These are phyloP conservation scores for Ridgeia piscesae DNA, from an alignment of 1,140 invertebrate species.

Conservation along the genomic window DNA sequence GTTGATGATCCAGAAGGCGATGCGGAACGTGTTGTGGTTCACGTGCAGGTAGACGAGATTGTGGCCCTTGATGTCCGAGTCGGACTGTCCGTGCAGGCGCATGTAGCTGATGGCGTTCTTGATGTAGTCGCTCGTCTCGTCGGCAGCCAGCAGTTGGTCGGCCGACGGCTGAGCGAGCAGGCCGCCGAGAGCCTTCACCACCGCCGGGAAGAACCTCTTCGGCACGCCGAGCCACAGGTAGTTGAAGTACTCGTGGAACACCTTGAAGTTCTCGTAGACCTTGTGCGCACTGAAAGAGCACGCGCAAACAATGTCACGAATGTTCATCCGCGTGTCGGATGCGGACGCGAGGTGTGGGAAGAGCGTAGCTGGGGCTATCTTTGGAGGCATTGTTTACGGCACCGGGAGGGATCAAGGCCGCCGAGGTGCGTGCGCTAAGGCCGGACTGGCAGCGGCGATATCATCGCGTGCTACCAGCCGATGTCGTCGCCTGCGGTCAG, in stretches of 20 bases:
- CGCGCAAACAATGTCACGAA: slow-evolving; percentile 38
- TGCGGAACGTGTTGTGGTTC: slow-evolving; percentile 57
- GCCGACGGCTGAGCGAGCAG: slow-evolving; percentile 47
- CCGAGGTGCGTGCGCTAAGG: neutral
- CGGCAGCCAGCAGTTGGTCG: slow-evolving; percentile 43
- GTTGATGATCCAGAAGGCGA: slow-evolving; percentile 52
- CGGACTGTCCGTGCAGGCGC: slow-evolving; percentile 44
- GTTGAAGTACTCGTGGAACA: slow-evolving; percentile 58
- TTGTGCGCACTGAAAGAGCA: neutral
- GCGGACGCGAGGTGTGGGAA: slow-evolving; percentile 23
- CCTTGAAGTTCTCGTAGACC: slow-evolving; percentile 42
- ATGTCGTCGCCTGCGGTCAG: no score
- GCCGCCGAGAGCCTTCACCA: slow-evolving; percentile 43
- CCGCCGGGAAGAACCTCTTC: slow-evolving; percentile 49
- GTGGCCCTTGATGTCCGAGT: slow-evolving; percentile 55
- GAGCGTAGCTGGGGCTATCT: neutral
- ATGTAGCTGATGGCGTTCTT: slow-evolving; percentile 50
- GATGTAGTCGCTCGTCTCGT: slow-evolving; percentile 54
- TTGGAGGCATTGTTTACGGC: neutral
- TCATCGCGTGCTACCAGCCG: no score
- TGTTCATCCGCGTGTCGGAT: slow-evolving; percentile 29
- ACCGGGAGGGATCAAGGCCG: neutral
- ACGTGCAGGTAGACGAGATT: slow-evolving; percentile 58
- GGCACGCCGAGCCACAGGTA: slow-evolving; percentile 56
- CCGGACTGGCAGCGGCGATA: no score